Evolutionary conservation across 2,888 invertebrate genomes (phyloP).

Genomic region (Epirrhoe alternata): DNA sequence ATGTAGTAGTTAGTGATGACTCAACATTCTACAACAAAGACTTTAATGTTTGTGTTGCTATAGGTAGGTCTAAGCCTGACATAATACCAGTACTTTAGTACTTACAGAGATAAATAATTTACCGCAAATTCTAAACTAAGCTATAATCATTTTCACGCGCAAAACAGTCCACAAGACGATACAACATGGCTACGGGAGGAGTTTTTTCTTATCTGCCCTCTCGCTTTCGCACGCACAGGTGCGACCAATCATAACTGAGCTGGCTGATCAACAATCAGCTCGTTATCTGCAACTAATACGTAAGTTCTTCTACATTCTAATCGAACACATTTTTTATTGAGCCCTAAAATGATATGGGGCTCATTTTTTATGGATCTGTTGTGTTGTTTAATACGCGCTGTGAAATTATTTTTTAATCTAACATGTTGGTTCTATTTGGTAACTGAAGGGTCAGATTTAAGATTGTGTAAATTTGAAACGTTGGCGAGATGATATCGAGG

Average conservation of each 20-base stretch:
- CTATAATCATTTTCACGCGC: conserved; percentile 54
- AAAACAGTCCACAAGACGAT: conserved; percentile 50
- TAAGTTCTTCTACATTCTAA: conserved; percentile 7
- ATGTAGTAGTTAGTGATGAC: neutral
- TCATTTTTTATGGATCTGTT: too few species aligned
- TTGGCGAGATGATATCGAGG: too few species aligned
- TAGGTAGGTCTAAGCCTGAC: neutral
- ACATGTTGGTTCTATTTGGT: neutral
- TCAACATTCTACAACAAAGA: conserved; percentile 1
- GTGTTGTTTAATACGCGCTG: neutral
- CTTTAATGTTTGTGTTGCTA: neutral
- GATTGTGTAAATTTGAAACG: too few species aligned
- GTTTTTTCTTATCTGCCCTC: conserved; percentile 57
- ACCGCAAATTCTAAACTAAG: conserved; percentile 39
- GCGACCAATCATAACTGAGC: conserved; percentile 67
- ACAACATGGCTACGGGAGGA: conserved; percentile 65
- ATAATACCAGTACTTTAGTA: conserved; percentile 1
- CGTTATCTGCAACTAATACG: conserved; percentile 51
- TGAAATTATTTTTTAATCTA: neutral
- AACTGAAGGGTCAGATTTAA: too few species aligned
- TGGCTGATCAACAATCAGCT: conserved; percentile 59
- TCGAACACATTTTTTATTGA: too few species aligned
- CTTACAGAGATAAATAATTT: conserved; percentile 19
- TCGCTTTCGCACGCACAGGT: conserved; percentile 61
- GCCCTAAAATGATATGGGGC: too few species aligned